Evolutionary conservation across 1,140 invertebrate genomes (phyloP).

Genomic region (Sitophilus oryzae): DNA sequence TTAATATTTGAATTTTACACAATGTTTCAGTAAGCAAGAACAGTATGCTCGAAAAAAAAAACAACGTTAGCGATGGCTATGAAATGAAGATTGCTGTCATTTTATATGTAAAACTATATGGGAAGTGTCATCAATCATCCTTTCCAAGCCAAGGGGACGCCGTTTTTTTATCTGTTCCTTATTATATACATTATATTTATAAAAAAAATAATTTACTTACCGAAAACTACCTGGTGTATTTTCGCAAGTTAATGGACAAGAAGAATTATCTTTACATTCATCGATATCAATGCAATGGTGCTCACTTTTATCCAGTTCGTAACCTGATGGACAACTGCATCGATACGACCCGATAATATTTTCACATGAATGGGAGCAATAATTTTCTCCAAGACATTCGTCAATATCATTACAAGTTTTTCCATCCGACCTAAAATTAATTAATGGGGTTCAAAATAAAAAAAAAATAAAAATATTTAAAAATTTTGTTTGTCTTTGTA

Average conservation of each 20-base stretch:
- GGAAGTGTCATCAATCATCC: too few species aligned
- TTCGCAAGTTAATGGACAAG: slow-evolving; percentile 49
- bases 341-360: slow-evolving; percentile 35
- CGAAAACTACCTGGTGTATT: slow-evolving; percentile 58
- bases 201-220: too few species aligned
- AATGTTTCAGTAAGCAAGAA: background rate
- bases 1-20: too few species aligned
- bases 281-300: slow-evolving; percentile 59
- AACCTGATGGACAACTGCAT: slow-evolving; percentile 52
- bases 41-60: too few species aligned
- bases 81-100: too few species aligned
- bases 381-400: slow-evolving; percentile 20
- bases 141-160: too few species aligned
- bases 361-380: slow-evolving; percentile 39
- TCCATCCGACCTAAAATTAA: slow-evolving; percentile 43
- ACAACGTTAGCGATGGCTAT: too few species aligned
- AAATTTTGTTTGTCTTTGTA: slow-evolving; percentile 60
- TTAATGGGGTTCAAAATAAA: too few species aligned
- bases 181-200: too few species aligned
- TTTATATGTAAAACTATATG: too few species aligned
- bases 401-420: slow-evolving; percentile 18
- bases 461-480: slow-evolving; percentile 30
- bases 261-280: slow-evolving; percentile 63
- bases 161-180: background rate
- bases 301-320: slow-evolving; percentile 45